Percentiles rank a stretch among this genome's conserved stretches.
These are phyloP conservation scores for Odontocolon sp. DNA, from an alignment of 2,888 invertebrate genomes.

Conservation along the genomic window DNA sequence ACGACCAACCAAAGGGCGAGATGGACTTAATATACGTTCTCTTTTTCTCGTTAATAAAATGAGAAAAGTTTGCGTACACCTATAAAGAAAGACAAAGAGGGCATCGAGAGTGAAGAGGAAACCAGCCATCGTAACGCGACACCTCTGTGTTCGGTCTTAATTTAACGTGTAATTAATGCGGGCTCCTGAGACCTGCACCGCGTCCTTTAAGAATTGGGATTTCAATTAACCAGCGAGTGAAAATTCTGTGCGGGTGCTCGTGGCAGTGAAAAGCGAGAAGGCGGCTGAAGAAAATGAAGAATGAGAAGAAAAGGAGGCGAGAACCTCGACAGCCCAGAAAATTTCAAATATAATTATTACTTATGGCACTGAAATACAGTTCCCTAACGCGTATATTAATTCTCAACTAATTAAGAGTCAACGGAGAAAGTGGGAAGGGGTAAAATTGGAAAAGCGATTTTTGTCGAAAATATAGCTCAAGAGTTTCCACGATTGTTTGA, in stretches of 20 bases:
- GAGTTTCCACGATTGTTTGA: no score
- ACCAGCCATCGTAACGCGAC: slow-evolving; percentile 3
- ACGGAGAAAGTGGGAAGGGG: background rate
- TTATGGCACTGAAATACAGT: background rate
- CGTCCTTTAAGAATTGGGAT: slow-evolving; percentile 47
- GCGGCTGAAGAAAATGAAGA: background rate
- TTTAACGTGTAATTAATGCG: slow-evolving; percentile 61
- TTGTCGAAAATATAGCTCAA: no score
- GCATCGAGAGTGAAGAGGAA: slow-evolving; percentile 21
- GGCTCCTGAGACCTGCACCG: slow-evolving; percentile 12
- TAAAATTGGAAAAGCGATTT: background rate
- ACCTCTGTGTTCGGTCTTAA: slow-evolving; percentile 33
- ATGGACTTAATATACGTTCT: slow-evolving; percentile 22
- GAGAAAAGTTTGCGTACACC: slow-evolving; percentile 58
- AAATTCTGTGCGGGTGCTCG: background rate
- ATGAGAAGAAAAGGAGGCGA: background rate
- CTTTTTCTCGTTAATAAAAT: slow-evolving; percentile 52
- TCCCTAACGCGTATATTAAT: background rate
- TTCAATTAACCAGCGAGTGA: slow-evolving; percentile 48
- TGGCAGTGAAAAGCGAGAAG: slow-evolving; percentile 14
- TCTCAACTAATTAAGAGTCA: background rate
- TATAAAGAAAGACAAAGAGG: background rate
- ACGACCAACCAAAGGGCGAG: no score
- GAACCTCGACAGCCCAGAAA: background rate
- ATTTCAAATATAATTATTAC: slow-evolving; percentile 16